Evolutionary conservation across 2,888 invertebrate species (phyloP).

Genomic region (Drosophila ustulata): DNA sequence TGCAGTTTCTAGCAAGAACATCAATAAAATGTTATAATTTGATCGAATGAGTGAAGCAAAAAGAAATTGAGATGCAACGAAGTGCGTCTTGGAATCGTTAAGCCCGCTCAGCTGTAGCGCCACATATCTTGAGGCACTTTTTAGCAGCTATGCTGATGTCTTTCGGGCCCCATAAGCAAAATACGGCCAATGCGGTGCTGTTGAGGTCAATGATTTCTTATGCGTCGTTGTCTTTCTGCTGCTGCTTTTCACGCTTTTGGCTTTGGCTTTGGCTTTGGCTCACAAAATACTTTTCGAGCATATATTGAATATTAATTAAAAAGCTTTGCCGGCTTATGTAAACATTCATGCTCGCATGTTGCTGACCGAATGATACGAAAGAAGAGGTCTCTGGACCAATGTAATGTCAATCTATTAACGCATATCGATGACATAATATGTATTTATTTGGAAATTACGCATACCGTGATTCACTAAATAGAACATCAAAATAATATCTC

Average conservation of each 20-base stretch:
- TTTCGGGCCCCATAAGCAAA: conserved; percentile 66
- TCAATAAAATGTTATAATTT: too few species aligned
- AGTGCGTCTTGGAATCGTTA: conserved; percentile 5
- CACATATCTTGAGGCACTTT: conserved; percentile 35
- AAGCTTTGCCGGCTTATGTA: conserved; percentile 61
- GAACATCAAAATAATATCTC: conserved; percentile 2
- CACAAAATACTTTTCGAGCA: conserved; percentile 42
- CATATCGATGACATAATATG: conserved; percentile 60
- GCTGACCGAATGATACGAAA: conserved; percentile 26
- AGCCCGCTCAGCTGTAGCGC: conserved; percentile 32
- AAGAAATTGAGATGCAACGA: not conserved
- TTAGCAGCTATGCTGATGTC: conserved; percentile 41
- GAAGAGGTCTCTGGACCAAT: conserved; percentile 50
- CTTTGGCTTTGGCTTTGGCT: conserved; percentile 26
- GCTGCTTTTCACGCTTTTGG: conserved; percentile 65
- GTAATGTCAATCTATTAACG: conserved; percentile 57
- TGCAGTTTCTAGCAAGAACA: too few species aligned
- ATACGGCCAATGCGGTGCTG: conserved; percentile 70
- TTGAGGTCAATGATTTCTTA: conserved; percentile 77
- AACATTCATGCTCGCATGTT: conserved; percentile 40
- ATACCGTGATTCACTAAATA: conserved; percentile 22
- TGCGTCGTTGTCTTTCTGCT: conserved; percentile 59
- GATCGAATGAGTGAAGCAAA: not conserved
- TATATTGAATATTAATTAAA: conserved; percentile 74
- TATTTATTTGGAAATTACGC: conserved; percentile 20